Conservation (phyloP, 2,113 vertebrate genomes). For the Capreolus pygargus region DNA sequence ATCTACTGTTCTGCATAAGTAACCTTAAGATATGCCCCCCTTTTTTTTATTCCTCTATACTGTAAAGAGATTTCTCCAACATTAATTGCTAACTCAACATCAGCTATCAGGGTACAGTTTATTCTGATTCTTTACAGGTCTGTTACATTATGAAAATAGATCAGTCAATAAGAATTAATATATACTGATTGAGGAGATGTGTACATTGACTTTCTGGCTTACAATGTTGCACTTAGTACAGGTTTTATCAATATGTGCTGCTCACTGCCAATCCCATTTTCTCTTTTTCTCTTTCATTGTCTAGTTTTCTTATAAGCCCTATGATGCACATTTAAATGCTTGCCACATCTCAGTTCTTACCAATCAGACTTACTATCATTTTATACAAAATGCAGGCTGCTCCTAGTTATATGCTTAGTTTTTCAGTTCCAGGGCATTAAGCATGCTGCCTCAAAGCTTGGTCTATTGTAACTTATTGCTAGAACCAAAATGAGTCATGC, state of each 20-base stretch:
- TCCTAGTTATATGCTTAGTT: slow-evolving; percentile 41
- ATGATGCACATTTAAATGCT: slow-evolving; percentile 62
- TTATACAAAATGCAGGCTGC: neutral
- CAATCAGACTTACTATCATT: slow-evolving; percentile 59
- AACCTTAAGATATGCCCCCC: neutral
- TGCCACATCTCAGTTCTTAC: neutral
- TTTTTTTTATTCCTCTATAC: neutral
- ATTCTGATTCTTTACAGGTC: neutral
- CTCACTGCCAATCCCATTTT: neutral
- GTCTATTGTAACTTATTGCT: slow-evolving; percentile 54
- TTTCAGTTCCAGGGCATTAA: slow-evolving; percentile 50
- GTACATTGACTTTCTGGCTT: neutral
- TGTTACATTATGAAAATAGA: slow-evolving; percentile 3
- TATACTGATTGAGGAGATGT: neutral
- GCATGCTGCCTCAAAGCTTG: neutral
- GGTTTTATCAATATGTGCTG: neutral
- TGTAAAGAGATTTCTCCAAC: neutral
- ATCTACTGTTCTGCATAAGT: neutral
- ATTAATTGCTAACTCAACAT: neutral
- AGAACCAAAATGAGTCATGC: slow-evolving; percentile 61
- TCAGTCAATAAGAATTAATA: neutral
- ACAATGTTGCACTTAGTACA: neutral
- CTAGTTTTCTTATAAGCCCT: slow-evolving; percentile 25
- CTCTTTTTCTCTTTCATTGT: slow-evolving; percentile 19
- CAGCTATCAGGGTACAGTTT: neutral